Conservation (phyloP, 2,888 invertebrate species). For the Pollenia griseotomentosa region DNA sequence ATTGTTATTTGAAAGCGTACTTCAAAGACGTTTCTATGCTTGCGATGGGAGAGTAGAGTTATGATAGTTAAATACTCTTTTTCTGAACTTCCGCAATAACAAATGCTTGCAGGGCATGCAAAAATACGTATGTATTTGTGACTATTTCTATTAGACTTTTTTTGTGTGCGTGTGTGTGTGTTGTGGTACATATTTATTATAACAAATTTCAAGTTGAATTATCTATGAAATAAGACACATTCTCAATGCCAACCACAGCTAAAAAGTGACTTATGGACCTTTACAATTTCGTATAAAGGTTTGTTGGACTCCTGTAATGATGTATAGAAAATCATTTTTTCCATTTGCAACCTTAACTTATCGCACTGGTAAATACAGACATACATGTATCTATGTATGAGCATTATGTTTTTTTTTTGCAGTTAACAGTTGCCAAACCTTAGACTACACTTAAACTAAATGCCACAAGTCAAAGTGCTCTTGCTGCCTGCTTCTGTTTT, state of each 20-base stretch:
- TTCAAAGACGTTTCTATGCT: too few relatives aligned
- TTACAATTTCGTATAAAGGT: neutral
- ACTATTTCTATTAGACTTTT: neutral
- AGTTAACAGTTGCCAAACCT: conserved; percentile 68
- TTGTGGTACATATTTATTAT: conserved; percentile 18
- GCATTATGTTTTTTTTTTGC: conserved; percentile 65
- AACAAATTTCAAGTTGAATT: conserved; percentile 65
- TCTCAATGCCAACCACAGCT: conserved; percentile 64
- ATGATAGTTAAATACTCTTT: too few relatives aligned
- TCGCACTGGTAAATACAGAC: neutral
- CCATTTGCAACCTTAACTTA: neutral
- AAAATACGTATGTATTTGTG: neutral
- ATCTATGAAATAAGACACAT: conserved; percentile 68
- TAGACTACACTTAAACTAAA: conserved; percentile 71
- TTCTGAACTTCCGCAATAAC: too few relatives aligned
- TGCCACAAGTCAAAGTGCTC: conserved; percentile 72
- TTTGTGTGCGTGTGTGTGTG: neutral
- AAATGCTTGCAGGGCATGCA: neutral
- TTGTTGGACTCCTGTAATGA: conserved; percentile 6
- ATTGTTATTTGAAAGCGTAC: too few relatives aligned
- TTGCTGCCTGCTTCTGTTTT: conserved; percentile 53
- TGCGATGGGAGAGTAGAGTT: too few relatives aligned
- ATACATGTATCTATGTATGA: conserved; percentile 31
- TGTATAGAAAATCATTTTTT: neutral
- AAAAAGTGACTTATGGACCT: conserved; percentile 63